A percentile compares a stretch with the other conserved stretches of the same genome.
phyloP scores from a whole-genome alignment of 2,113 vertebrate species.

The Sceloporus tristichus region DNA sequence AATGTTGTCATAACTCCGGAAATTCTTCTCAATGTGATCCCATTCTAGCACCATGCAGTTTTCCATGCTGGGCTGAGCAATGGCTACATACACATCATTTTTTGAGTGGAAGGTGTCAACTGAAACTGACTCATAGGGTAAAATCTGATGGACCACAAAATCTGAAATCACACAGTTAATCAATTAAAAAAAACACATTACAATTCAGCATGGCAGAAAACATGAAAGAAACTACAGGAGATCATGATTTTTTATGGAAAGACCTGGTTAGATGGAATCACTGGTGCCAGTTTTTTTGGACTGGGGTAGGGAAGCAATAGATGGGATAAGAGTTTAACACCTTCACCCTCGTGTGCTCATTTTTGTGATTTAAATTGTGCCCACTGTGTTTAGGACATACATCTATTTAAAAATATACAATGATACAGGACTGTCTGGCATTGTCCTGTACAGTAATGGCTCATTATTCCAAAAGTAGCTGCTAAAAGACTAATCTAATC shows the following conservation, averaged over 20 bases:
- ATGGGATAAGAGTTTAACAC: background rate
- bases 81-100: conserved; percentile 94
- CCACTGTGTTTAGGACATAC: no score
- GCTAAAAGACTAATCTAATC: background rate
- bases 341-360: background rate
- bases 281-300: no score
- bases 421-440: no score
- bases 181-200: conserved; percentile 45
- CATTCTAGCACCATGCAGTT: conserved; percentile 98
- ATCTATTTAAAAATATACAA: no score
- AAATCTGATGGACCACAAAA: conserved; percentile 93
- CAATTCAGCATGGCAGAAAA: conserved; percentile 15
- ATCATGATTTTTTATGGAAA: background rate
- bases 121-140: conserved; percentile 92
- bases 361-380: background rate
- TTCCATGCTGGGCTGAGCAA: conserved; percentile 94
- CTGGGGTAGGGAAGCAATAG: background rate
- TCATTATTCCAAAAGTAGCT: background rate
- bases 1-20: conserved; percentile 97
- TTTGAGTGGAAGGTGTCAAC: conserved; percentile 95
- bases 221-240: background rate
- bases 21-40: conserved; percentile 99
- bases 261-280: background rate
- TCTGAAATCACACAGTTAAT: conserved; percentile 79
- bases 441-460: background rate